phyloP scores from a whole-genome alignment of 2,797 vertebrate species.

The Pangasius krempfi region DNA sequence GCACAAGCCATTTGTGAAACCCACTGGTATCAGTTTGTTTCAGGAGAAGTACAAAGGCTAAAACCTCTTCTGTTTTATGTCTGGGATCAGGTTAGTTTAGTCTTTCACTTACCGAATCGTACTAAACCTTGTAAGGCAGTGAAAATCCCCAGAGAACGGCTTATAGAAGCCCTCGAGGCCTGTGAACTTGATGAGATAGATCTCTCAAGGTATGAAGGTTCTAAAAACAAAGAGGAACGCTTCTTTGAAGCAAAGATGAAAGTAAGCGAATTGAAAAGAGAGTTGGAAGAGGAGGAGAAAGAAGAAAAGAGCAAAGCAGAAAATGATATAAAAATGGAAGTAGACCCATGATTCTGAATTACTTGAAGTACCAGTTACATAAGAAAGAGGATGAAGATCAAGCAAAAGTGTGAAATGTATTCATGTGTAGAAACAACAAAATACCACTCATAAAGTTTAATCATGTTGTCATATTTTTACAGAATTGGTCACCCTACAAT shows the following conservation, averaged over 20 bases:
- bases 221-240: fast-evolving
- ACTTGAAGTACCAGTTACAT: too few relatives aligned
- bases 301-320: background rate
- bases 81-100: constrained; percentile 53
- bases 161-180: constrained; percentile 6
- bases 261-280: background rate
- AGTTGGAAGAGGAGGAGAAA: background rate
- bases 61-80: constrained; percentile 8
- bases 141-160: background rate
- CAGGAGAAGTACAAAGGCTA: background rate
- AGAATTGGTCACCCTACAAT: background rate
- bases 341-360: background rate
- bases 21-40: background rate
- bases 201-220: background rate
- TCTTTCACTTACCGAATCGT: constrained; percentile 36
- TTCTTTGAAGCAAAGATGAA: background rate
- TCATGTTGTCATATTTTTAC: background rate
- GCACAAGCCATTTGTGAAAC: constrained; percentile 50
- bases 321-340: background rate
- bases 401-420: too few relatives aligned
- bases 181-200: background rate
- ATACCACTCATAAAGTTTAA: too few relatives aligned
- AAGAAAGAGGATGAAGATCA: too few relatives aligned
- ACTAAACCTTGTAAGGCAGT: background rate
- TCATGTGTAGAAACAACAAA: too few relatives aligned